Percentiles rank a stretch among this genome's conserved stretches.
Evolutionary conservation across 1,140 invertebrate genomes (phyloP).

Genomic region (Luehdorfia chinensis): DNA sequence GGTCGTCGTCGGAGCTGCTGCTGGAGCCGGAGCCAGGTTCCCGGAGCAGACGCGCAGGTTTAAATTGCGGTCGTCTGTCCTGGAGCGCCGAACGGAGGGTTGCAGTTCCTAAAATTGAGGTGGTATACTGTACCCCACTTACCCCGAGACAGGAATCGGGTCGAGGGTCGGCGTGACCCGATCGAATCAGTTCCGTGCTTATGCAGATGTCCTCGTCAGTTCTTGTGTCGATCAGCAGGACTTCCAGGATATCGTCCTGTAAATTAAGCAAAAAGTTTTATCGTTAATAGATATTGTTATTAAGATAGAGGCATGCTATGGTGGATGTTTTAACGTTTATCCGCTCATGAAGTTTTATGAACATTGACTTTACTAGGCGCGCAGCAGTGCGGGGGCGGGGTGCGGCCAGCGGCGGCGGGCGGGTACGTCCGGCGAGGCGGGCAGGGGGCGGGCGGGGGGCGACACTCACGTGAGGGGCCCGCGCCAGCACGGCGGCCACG

Average conservation of each 20-base stretch:
- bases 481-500: too few relatives aligned
- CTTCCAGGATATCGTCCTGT: constrained; percentile 43
- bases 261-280: neutral
- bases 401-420: too few relatives aligned
- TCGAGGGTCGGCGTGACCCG: constrained; percentile 47
- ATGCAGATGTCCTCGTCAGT: constrained; percentile 44
- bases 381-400: too few relatives aligned
- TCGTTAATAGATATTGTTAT: neutral
- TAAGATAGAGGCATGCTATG: too few relatives aligned
- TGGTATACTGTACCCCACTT: constrained; percentile 20
- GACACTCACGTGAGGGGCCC: too few relatives aligned
- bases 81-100: constrained; percentile 5
- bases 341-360: too few relatives aligned
- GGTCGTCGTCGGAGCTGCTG: constrained; percentile 2
- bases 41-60: neutral
- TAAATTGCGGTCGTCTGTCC: too few relatives aligned
- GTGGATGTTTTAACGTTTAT: too few relatives aligned
- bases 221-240: constrained; percentile 52
- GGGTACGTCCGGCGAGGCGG: too few relatives aligned
- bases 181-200: constrained; percentile 34
- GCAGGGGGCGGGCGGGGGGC: too few relatives aligned
- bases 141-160: constrained; percentile 29
- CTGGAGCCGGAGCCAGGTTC: neutral
- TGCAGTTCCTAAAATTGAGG: too few relatives aligned
- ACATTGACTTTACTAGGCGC: too few relatives aligned